phyloP scores from a whole-genome alignment of 2,888 invertebrate species.

The Clitarchus hookeri region DNA sequence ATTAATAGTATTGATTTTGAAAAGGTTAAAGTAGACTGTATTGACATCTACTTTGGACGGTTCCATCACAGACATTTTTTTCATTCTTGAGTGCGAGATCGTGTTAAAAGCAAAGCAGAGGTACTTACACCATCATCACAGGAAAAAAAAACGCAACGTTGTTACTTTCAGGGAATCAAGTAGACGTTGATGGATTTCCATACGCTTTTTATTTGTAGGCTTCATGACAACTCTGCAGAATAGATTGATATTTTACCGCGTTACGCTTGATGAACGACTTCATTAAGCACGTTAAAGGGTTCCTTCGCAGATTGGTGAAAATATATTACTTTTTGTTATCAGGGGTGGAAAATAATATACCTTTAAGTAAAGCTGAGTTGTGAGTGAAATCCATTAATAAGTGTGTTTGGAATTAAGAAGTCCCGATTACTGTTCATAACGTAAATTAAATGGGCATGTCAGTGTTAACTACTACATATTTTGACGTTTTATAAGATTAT shows the following conservation, averaged over 20 bases:
- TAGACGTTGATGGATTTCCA: background rate
- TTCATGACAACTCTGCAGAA: background rate
- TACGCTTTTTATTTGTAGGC: background rate
- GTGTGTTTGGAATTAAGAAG: too few relatives aligned
- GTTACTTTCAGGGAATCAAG: background rate
- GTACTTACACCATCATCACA: background rate
- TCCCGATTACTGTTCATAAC: too few relatives aligned
- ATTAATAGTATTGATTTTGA: too few relatives aligned
- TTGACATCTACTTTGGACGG: background rate
- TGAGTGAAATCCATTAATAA: too few relatives aligned
- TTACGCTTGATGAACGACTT: background rate
- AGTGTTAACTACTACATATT: too few relatives aligned
- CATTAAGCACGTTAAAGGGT: background rate
- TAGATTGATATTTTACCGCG: background rate
- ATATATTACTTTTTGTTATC: too few relatives aligned
- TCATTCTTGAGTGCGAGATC: background rate
- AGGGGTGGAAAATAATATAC: too few relatives aligned
- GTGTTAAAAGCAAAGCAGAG: background rate
- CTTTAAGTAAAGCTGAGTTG: too few relatives aligned
- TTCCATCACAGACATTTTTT: background rate
- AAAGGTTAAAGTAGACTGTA: too few relatives aligned
- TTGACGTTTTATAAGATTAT: too few relatives aligned
- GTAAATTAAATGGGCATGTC: too few relatives aligned
- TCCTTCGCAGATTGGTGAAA: background rate
- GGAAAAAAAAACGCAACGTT: background rate